These are phyloP conservation scores for Microcebus ravelobensis DNA, from an alignment of 2,113 vertebrate species.

Conservation along the genomic window DNA sequence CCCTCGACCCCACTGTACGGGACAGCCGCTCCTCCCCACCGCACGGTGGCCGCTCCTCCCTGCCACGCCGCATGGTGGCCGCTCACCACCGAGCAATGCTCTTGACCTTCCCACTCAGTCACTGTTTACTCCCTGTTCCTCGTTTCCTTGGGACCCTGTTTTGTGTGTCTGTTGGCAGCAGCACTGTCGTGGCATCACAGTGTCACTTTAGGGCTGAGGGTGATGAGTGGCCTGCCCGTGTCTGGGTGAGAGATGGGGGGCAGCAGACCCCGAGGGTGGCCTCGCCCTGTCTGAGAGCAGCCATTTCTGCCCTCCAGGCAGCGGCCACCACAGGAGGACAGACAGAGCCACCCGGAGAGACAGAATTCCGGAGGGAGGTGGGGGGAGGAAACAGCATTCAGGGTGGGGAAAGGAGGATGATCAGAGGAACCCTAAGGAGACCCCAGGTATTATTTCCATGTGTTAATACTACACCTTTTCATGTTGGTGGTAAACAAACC, in stretches of 20 bases:
- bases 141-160: not conserved
- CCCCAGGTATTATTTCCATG: not conserved
- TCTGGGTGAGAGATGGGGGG: not conserved
- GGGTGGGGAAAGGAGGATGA: not conserved
- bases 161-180: not conserved
- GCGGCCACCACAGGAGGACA: not conserved
- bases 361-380: not conserved
- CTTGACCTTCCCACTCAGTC: not conserved
- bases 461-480: not conserved
- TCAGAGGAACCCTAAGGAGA: not conserved
- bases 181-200: accelerated
- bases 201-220: accelerated
- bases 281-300: not conserved
- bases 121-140: not conserved
- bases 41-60: accelerated
- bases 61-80: too few relatives aligned
- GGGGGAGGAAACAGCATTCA: too few relatives aligned
- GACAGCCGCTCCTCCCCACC: accelerated
- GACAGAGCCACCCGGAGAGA: not conserved
- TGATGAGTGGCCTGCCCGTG: accelerated
- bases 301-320: not conserved
- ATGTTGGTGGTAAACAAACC: not conserved
- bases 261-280: accelerated
- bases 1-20: accelerated
- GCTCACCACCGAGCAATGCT: accelerated